Evolutionary conservation across 2,888 invertebrate genomes (phyloP), one percentile per base, ranked within the genome.

Genomic region (Drosophila kanekoi): DNA sequence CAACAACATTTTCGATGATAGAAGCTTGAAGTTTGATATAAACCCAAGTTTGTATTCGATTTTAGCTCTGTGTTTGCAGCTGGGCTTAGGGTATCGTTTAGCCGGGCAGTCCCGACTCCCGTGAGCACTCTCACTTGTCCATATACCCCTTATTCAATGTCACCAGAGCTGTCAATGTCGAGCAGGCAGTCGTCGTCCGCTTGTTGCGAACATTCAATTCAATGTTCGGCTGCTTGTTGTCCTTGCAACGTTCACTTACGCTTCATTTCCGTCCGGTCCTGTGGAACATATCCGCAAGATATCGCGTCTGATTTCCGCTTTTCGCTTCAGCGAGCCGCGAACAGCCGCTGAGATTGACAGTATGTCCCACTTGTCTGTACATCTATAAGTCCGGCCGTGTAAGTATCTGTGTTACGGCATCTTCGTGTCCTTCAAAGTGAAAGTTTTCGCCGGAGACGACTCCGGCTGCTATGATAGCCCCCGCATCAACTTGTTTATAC

Each of bases 241-340:
- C 67, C 60, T 59, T 66, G 72, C 77, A 53, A 38, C 73, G 72
- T 73, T 76, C 77, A 70, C 73, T 70, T 73, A 64, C 79, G 60
- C 66, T 72, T 68, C 72, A 80, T 80, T 83, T 85, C 82, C 82
- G 80, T 71, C 65, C 72, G 67, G 67, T 59, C 69, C 56, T 82
- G 82, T 85, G 72, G 54, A 66, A 67, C 78, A 78, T 61, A 73
- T 82, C 83, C 82, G 80, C 59, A 60, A 64, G 80, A 83, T 86
- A 83, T 82, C 80, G 86, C 86, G 78, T 76, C 83, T 73, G 82
- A 83, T 83, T 86, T 83, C 83, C 82, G 86, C 60, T 78, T 63
- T 73, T 47, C 76, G 84, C 81, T 72, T 71, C 76, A 78, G 16
- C 76, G 76, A 76, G 16, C 77, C 54, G 53, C 58, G 56, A 63